A percentile compares a stretch with the other conserved stretches of the same genome.
These are phyloP conservation scores for Piezodorus guildinii DNA, from an alignment of 1,140 invertebrate species.

Conservation along the genomic window DNA sequence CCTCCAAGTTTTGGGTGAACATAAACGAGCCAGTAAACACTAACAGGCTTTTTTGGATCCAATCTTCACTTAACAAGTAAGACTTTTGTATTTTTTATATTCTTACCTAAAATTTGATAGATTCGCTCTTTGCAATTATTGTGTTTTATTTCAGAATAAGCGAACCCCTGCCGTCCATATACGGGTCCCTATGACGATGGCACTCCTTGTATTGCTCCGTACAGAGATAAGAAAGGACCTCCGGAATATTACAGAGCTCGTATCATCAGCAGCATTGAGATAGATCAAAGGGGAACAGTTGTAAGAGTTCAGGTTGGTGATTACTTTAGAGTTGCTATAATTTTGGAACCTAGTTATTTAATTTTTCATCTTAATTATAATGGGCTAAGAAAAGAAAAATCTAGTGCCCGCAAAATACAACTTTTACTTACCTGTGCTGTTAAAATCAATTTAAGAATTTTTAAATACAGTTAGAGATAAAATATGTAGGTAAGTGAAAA, in stretches of 20 bases:
- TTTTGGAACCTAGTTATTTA: too few species aligned
- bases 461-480: too few species aligned
- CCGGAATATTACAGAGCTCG: constrained; percentile 17
- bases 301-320: too few species aligned
- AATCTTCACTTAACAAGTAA: not conserved
- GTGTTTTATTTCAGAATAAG: not conserved
- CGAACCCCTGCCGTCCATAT: not conserved
- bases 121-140: not conserved
- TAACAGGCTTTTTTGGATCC: constrained; percentile 11
- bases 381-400: too few species aligned
- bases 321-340: too few species aligned
- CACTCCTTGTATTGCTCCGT: constrained; percentile 16
- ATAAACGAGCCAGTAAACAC: not conserved
- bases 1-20: constrained; percentile 23
- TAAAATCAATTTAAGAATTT: too few species aligned
- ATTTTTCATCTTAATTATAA: too few species aligned
- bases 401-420: too few species aligned
- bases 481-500: too few species aligned
- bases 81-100: not conserved
- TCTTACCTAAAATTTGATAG: not conserved
- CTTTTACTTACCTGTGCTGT: too few species aligned
- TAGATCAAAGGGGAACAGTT: not conserved
- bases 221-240: not conserved
- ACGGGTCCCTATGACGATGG: not conserved
- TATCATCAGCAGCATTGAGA: not conserved